Base-by-base conservation (phyloP, 1,140 invertebrate species). In the Drosophila miranda region DNA sequence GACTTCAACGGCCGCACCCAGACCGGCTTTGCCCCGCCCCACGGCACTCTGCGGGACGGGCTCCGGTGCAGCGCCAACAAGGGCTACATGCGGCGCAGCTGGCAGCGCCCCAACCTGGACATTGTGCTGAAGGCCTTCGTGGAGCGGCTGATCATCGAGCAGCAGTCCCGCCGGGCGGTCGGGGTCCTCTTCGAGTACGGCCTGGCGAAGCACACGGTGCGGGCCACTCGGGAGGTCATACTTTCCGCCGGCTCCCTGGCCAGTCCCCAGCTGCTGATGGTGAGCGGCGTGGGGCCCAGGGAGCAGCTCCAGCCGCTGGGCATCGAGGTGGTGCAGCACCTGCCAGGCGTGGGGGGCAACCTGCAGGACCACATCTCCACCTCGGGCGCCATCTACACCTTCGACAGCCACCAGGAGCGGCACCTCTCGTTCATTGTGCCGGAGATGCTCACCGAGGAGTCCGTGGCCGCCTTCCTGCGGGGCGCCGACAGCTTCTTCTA, bases 11-110 rank as follows among this genome's bases (percentile, higher is more conserved):
- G 96, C 4, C 93, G 92, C 42, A 93, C 83, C 14, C 95, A 96
- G 90, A 94, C 93, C 26, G 95, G 96, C 56, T 96, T 97, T 75
- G 93, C 93, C 0, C 90, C 93, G 28, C 93, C 95, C 0, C 95
- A 96, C 84, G 97, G 93, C 34, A 97, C 97, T 0, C 89, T 98
- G 13, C 91, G 94, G n/a, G 92, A 97, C 52, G 97, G 97, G 0
- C 91, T 96, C 4, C 92, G 97, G 21, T 97, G 96, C 90, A 97
- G 96, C 71, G 94, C 96, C 3, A 94, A 96, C 2, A 96, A 96
- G 90, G 96, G 94, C 0, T 98, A 96, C 88, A 90, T 98, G 4
- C 92, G 95, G 53, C 94, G 96, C 0, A 93, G 93, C 7, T 92
- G 93, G 42, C 92, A 94, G 58, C 92, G 96, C 34, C 87, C 91